These are phyloP conservation scores for Sisyra nigra DNA, from an alignment of 2,888 invertebrate species.

Conservation along the genomic window DNA sequence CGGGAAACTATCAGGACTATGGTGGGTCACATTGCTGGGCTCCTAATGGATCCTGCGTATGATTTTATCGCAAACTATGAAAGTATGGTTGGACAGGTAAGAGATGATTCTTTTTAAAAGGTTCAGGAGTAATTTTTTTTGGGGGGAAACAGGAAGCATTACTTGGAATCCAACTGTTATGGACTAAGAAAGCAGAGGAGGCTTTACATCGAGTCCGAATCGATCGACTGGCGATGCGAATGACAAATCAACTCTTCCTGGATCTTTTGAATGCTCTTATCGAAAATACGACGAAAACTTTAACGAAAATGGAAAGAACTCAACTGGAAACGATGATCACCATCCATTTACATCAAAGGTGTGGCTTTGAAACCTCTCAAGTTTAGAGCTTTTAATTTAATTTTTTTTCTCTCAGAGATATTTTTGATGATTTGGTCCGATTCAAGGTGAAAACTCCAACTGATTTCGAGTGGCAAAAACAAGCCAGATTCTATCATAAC, in stretches of 20 bases:
- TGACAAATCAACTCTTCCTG: constrained; percentile 63
- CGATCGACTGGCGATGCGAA: constrained; percentile 62
- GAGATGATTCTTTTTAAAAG: too few species aligned
- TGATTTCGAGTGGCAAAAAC: constrained; percentile 86
- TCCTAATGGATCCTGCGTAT: constrained; percentile 52
- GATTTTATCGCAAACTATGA: constrained; percentile 58
- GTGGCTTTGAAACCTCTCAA: constrained; percentile 11
- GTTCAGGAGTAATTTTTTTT: too few species aligned
- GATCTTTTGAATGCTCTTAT: constrained; percentile 67
- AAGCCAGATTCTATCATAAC: constrained; percentile 70
- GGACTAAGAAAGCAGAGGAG: constrained; percentile 72
- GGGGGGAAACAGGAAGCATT: constrained; percentile 73
- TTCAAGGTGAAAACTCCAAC: constrained; percentile 44
- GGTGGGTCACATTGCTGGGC: too few species aligned
- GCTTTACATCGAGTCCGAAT: constrained; percentile 51
- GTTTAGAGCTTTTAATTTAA: not conserved
- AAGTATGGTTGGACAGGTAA: constrained; percentile 61
- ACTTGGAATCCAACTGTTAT: constrained; percentile 66
- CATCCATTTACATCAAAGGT: constrained; percentile 82
- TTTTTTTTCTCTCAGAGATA: constrained; percentile 41
- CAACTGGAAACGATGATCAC: constrained; percentile 81
- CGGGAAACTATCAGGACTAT: constrained; percentile 37
- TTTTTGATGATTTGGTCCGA: constrained; percentile 66
- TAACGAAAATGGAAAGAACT: constrained; percentile 54
- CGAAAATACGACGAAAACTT: constrained; percentile 66